Conservation (phyloP, 2,797 vertebrate genomes). For the Enteromius mattozi region DNA sequence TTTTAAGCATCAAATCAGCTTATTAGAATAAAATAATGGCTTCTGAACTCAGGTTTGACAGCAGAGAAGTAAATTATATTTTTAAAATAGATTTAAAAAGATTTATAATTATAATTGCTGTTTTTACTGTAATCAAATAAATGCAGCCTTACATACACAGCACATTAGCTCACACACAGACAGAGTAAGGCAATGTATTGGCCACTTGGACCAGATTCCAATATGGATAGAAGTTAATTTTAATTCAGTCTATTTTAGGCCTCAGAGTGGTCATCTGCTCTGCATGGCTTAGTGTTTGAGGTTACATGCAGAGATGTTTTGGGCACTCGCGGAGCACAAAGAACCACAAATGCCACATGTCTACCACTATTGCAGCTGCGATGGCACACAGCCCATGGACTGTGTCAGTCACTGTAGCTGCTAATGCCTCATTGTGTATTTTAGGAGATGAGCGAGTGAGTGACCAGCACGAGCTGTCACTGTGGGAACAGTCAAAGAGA, state of each 20-base stretch:
- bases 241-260: slow-evolving; percentile 11
- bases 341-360: slow-evolving; percentile 27
- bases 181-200: not conserved
- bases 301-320: slow-evolving; percentile 23
- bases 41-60: not conserved
- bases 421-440: slow-evolving; percentile 58
- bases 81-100: not conserved
- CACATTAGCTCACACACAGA: slow-evolving; percentile 3
- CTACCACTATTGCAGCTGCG: slow-evolving; percentile 51
- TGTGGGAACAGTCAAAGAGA: not conserved
- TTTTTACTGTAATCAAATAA: not conserved
- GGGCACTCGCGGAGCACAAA: slow-evolving; percentile 24
- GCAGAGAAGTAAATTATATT: too few relatives aligned
- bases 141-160: not conserved
- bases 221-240: slow-evolving; percentile 7
- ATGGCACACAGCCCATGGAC: slow-evolving; percentile 27
- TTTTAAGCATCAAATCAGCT: not conserved
- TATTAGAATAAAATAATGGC: slow-evolving; percentile 2
- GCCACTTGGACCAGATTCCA: not conserved
- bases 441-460: slow-evolving; percentile 18
- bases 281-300: slow-evolving; percentile 3
- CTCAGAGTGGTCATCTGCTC: slow-evolving; percentile 1
- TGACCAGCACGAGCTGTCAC: slow-evolving; percentile 52
- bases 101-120: not conserved
- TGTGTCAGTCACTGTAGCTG: slow-evolving; percentile 35